Conservation (phyloP, 2,797 vertebrate genomes). For the Spinus pinus region DNA sequence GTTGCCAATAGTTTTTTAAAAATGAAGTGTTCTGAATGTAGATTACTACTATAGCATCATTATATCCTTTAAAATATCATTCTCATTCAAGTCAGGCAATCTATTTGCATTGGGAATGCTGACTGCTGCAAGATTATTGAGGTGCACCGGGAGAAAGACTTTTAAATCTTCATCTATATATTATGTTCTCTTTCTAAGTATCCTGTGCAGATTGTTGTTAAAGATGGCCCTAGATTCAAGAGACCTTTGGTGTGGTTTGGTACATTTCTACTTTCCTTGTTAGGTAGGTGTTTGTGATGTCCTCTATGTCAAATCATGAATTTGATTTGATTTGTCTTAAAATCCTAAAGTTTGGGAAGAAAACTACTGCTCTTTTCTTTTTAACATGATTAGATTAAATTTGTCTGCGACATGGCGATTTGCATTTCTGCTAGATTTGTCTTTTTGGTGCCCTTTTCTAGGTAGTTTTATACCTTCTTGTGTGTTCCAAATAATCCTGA, state of each 20-base stretch:
- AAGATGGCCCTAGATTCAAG: background rate
- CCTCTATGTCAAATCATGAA: background rate
- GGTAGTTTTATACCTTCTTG: background rate
- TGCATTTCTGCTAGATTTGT: background rate
- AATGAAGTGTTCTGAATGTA: background rate
- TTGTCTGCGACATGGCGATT: background rate
- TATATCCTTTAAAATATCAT: background rate
- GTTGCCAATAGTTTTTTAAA: background rate
- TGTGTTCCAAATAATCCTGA: background rate
- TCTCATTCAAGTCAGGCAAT: background rate
- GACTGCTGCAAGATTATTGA: background rate
- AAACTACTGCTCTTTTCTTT: background rate
- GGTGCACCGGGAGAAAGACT: background rate
- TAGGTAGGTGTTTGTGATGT: background rate
- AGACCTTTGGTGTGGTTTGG: background rate
- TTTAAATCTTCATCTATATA: background rate
- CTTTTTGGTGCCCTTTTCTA: background rate
- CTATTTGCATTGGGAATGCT: background rate
- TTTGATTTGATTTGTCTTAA: background rate
- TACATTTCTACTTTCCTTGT: background rate
- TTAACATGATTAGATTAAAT: background rate
- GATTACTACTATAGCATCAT: background rate
- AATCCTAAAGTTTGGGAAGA: background rate
- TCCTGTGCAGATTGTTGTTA: background rate
- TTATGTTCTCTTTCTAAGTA: background rate